These are phyloP conservation scores for Drosophila mimica DNA, from an alignment of 2,888 invertebrate genomes.

Conservation along the genomic window DNA sequence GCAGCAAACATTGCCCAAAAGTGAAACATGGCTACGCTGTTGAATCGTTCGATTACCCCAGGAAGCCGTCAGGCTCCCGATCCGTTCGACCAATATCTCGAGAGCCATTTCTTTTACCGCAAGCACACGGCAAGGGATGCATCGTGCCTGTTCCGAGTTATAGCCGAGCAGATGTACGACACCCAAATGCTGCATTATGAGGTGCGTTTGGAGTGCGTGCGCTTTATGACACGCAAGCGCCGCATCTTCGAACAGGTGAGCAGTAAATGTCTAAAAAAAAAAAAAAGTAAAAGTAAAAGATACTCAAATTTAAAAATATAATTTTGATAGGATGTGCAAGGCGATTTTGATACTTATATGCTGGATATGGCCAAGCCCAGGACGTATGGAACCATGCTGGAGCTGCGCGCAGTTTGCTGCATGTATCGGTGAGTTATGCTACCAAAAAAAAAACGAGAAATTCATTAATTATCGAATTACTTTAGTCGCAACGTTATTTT, in stretches of 20 bases:
- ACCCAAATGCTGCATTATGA: conserved; percentile 90
- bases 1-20: not conserved
- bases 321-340: conserved; percentile 86
- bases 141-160: conserved; percentile 94
- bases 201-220: conserved; percentile 90
- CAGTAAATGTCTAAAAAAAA: not conserved
- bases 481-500: conserved; percentile 90
- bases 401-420: conserved; percentile 90
- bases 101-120: conserved; percentile 91
- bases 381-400: conserved; percentile 89
- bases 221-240: conserved; percentile 88
- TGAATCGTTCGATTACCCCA: conserved; percentile 83
- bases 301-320: not conserved
- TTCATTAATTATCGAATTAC: not conserved
- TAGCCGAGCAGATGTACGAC: conserved; percentile 92
- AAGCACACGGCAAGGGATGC: conserved; percentile 96
- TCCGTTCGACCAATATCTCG: conserved; percentile 90
- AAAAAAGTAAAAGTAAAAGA: too few relatives aligned
- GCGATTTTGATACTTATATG: conserved; percentile 89
- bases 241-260: conserved; percentile 87
- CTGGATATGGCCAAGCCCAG: conserved; percentile 89
- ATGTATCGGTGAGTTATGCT: conserved; percentile 87
- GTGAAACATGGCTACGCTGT: conserved; percentile 20
- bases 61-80: conserved; percentile 85
- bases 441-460: not conserved